Evolutionary conservation across 1,140 invertebrate genomes (phyloP).

Genomic region (Cotesia typhae): DNA sequence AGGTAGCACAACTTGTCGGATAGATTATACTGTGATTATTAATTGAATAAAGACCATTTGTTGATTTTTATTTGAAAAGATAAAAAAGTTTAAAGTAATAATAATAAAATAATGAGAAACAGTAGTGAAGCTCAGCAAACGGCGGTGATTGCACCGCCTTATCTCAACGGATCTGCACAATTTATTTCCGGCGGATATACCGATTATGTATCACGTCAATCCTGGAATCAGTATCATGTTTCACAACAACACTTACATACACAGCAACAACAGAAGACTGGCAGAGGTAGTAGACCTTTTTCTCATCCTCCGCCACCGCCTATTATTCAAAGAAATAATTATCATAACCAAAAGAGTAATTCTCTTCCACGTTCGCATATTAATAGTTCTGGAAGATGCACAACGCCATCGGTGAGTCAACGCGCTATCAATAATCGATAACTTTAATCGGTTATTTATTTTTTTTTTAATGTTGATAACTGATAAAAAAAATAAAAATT

Average conservation of each 20-base stretch:
- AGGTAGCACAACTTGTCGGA: no score
- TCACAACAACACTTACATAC: conserved; percentile 31
- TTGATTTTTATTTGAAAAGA: no score
- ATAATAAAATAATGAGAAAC: conserved; percentile 57
- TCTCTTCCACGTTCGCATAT: conserved; percentile 50
- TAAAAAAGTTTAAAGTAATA: no score
- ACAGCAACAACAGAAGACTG: conserved; percentile 35
- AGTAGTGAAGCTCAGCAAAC: conserved; percentile 60
- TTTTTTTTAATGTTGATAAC: conserved; percentile 3
- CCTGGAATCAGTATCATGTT: conserved; percentile 57
- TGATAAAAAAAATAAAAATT: background rate
- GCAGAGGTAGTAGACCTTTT: conserved; percentile 50
- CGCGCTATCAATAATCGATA: conserved; percentile 11
- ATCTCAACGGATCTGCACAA: conserved; percentile 62
- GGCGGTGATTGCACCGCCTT: conserved; percentile 61
- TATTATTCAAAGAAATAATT: conserved; percentile 45
- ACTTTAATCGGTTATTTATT: conserved; percentile 24
- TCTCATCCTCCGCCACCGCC: conserved; percentile 61
- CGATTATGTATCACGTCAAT: conserved; percentile 57
- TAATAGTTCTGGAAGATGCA: conserved; percentile 45
- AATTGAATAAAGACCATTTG: no score
- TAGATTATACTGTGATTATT: no score
- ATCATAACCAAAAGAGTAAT: conserved; percentile 47
- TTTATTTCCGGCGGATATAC: conserved; percentile 62
- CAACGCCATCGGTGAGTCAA: conserved; percentile 61